Base-by-base conservation (phyloP, 2,888 invertebrate genomes). In the Dryobota labecula region DNA sequence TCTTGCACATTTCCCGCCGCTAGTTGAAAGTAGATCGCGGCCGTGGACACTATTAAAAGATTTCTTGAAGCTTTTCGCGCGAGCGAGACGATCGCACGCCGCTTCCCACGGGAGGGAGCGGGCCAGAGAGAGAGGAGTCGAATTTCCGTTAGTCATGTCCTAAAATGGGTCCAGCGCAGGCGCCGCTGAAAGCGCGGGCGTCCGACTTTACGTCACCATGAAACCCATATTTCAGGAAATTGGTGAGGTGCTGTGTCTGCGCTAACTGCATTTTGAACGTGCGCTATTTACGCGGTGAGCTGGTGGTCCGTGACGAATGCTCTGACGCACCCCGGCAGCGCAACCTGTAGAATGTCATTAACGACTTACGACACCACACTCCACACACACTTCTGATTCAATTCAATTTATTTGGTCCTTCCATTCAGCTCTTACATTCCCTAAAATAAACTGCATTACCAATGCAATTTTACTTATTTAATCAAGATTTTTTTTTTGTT, bases 61-160 rank as follows among this genome's bases (percentile, higher is more conserved):
- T 96, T 95, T 96, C 94, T 94, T 95, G 92, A 93, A 95, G 95
- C 95, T 96, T 95, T 95, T 92, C 89, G 96, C 88, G 94, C 88
- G 94, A 96, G 95, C 90, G 96, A 92, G 96, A 96, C 91, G 89
- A 84, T 74, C 88, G 90, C 85, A 94, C 89, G 86, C 82, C 89
- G 88, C 91, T 87, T 92, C 94, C 93, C 93, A 91, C 93, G 93
- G 92, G 96, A 94, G 94, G 84, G 96, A 96, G 92, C 95, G 92
- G 93, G 93, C 87, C 92, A 90, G 94, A 94, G 92, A 92, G 94
- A 94, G 94, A 94, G 95, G 96, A 95, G 95, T 96, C 96, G 96
- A 96, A 97, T 97, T 97, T 97, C 97, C 96, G 96, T 96, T 96
- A 96, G 96, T 97, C 96, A 96, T 97, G 97, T 97, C 97, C 97